These are phyloP conservation scores for Alsophila aescularia DNA, from an alignment of 2,888 invertebrate species.

Conservation along the genomic window DNA sequence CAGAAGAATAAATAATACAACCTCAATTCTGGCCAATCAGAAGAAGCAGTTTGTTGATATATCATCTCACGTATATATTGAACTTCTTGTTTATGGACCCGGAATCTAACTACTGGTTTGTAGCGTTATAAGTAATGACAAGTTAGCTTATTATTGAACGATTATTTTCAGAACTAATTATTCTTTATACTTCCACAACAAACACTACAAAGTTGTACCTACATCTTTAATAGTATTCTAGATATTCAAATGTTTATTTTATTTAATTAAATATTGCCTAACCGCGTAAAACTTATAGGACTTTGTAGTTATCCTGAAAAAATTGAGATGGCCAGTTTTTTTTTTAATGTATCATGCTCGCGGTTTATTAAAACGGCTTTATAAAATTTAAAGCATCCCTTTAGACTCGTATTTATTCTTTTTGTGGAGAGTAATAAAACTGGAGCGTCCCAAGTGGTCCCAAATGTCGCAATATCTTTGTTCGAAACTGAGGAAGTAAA, in stretches of 20 bases:
- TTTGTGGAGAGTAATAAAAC: conserved; percentile 3
- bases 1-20: conserved; percentile 20
- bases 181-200: too few relatives aligned
- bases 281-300: too few relatives aligned
- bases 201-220: too few relatives aligned
- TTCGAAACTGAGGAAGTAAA: conserved; percentile 8
- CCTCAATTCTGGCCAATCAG: conserved; percentile 41
- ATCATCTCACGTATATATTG: conserved; percentile 62
- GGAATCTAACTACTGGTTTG: conserved; percentile 34
- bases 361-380: too few relatives aligned
- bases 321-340: too few relatives aligned
- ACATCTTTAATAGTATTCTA: too few relatives aligned
- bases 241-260: too few relatives aligned
- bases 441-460: conserved; percentile 7
- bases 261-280: too few relatives aligned
- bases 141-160: conserved; percentile 34
- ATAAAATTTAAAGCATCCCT: too few relatives aligned
- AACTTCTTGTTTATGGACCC: conserved; percentile 53
- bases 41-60: conserved; percentile 58
- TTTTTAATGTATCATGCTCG: too few relatives aligned
- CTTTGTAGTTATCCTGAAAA: too few relatives aligned
- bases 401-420: neutral
- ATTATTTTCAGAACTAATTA: too few relatives aligned
- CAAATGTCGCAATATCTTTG: conserved; percentile 3
- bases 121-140: conserved; percentile 27